Evolutionary conservation across 2,888 invertebrate genomes (phyloP).

Genomic region (Drosophila melanosoma): DNA sequence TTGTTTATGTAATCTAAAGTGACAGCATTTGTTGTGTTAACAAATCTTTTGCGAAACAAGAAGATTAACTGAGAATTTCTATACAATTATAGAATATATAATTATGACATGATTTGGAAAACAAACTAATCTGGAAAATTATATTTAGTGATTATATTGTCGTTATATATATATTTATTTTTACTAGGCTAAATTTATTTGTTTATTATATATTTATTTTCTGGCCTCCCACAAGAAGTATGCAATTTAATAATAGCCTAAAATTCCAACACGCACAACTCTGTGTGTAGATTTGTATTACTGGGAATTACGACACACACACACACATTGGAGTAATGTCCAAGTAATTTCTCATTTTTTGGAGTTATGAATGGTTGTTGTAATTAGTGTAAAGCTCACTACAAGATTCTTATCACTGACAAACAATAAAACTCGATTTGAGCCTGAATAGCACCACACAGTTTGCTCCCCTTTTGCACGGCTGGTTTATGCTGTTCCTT

Average conservation of each 20-base stretch:
- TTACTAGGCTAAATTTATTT: not conserved
- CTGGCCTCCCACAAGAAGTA: not conserved
- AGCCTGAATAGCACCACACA: slow-evolving; percentile 48
- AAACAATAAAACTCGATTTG: slow-evolving; percentile 75
- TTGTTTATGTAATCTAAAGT: slow-evolving; percentile 28
- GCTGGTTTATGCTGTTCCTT: slow-evolving; percentile 40
- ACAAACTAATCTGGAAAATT: not conserved
- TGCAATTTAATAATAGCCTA: slow-evolving; percentile 18
- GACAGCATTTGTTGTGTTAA: slow-evolving; percentile 28
- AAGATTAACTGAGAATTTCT: not conserved
- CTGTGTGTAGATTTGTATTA: not conserved
- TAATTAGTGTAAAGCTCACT: slow-evolving; percentile 73
- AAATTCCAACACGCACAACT: slow-evolving; percentile 52
- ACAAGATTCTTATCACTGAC: slow-evolving; percentile 63
- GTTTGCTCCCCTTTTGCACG: slow-evolving; percentile 19
- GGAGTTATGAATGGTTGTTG: slow-evolving; percentile 63
- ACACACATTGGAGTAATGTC: slow-evolving; percentile 37
- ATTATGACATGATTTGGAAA: not conserved
- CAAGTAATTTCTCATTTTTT: slow-evolving; percentile 47
- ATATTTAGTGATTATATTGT: not conserved
- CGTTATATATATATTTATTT: not conserved
- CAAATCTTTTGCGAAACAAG: not conserved
- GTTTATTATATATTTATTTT: not conserved
- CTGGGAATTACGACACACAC: slow-evolving; percentile 23
- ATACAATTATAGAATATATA: not conserved